Evolutionary conservation across 23 tunicate genomes (phyloP), one percentile per base, ranked within the genome.

Genomic region (Trididemnum miniatum): DNA sequence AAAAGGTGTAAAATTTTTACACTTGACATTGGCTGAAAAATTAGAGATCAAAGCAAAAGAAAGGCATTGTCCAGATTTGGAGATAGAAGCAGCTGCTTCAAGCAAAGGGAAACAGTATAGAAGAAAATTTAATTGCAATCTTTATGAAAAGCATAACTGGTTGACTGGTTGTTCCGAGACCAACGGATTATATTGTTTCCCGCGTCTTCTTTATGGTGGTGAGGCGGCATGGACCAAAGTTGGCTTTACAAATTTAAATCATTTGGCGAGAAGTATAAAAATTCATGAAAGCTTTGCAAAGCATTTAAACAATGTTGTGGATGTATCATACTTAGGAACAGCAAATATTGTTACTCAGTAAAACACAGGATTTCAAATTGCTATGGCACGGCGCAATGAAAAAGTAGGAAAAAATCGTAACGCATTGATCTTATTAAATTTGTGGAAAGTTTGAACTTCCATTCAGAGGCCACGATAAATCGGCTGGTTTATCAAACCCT

Each of bases 361-460:
- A 25, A 26, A 62, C 26, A 62, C 67, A 12, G 67, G 67, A 12
- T 62, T 20, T n/a, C 67, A 62, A n/a, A n/a, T 62, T 62, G 27
- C 27, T n/a, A 25, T 62, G 22, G 67, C 67, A n/a, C 3, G 7
- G 49, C 65, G 25, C 34, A 76, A 76, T 20, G 35, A 51, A 76
- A 39, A 49, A n/a, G 81, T 76, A 9, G 34, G 27, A 49, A 49
- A 51, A 30, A 76, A 62, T 79, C 83, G 1, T 59, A 79, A 79
- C n/a, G 59, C 18, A 32, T 79, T 29, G 83, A 73, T 31, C 34
- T n/a, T 37, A 39, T 39, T 2, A 73, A n/a, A 4, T 73, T 73
- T 73, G 79, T 73, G 79, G 83, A 35, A 79, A 77, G 1, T 77
- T 51, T 77, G 82, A 77, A 77, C 35, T 18, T 12, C 82, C 82